Base-by-base conservation (phyloP, 2,888 invertebrate species). In the Geophilus truncorum region DNA sequence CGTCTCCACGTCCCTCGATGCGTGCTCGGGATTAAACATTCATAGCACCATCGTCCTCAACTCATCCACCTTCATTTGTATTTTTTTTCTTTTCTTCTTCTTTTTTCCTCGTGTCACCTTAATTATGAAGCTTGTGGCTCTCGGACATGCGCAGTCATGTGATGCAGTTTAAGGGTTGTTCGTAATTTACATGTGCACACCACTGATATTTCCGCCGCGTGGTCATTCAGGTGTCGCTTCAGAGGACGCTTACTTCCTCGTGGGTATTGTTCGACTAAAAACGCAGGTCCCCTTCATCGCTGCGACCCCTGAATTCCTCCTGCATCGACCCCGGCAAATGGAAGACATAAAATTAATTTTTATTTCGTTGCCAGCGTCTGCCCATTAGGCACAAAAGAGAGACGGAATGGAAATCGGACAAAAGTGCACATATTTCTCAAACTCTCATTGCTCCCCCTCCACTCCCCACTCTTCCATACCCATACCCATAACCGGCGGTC, bases 321-420 rank as follows among this genome's bases (percentile, higher is more conserved):
- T n/a, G 51, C 70, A 70, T 70, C 70, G 70, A 70, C 70, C 70
- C 70, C 15, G 10, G 70, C 70, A 70, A 70, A 70, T 70, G 70
- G 70, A 70, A 70, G 70, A 70, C 70, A 70, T 70, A 70, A 70
- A 70, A 70, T 70, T 70, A 70, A 70, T 70, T 70, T 70, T 70
- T 70, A 70, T 70, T 70, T 70, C 70, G 70, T 70, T 70, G 25
- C 28, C 23, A 25, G 70, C 70, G 70, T 70, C 70, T 70, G 70
- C 70, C 70, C 70, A 70, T 70, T 70, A 70, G 70, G 70, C 70
- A 70, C 28, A 28, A 70, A 40, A 70, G 70, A 23, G 62, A 62
- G 15, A 28, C 62, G 62, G 10, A 28, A 62, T 62, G 62, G 62
- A 62, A 62, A 62, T 62, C 62, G 62, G 70, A 70, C 70, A 70